phyloP scores from a whole-genome alignment of 1,140 invertebrate genomes.

The Drosophila gunungcola region DNA sequence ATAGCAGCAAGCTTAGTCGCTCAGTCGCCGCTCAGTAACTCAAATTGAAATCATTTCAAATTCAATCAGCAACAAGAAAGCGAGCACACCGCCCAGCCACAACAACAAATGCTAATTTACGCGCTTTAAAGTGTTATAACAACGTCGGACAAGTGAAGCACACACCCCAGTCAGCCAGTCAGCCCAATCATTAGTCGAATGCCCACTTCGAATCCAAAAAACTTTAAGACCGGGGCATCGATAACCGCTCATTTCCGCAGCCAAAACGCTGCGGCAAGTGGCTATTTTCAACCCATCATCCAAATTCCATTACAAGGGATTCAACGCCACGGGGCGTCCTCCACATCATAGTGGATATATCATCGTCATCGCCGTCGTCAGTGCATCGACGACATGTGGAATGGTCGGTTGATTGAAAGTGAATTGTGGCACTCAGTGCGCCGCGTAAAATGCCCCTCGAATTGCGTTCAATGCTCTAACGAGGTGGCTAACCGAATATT shows the following conservation, averaged over 20 bases:
- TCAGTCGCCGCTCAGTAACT: constrained; percentile 23
- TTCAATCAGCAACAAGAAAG: constrained; percentile 52
- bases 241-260: constrained; percentile 73
- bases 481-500: not conserved
- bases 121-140: constrained; percentile 74
- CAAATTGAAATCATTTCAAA: constrained; percentile 77
- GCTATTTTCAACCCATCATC: constrained; percentile 41
- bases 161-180: constrained; percentile 23
- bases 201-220: not conserved
- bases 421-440: constrained; percentile 59
- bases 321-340: constrained; percentile 52
- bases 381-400: constrained; percentile 44
- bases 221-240: constrained; percentile 21
- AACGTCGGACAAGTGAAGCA: constrained; percentile 38
- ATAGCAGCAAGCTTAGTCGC: constrained; percentile 5
- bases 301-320: constrained; percentile 56
- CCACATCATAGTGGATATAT: constrained; percentile 2
- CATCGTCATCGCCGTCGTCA: constrained; percentile 10
- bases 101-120: constrained; percentile 63
- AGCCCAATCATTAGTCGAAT: constrained; percentile 55
- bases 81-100: constrained; percentile 22
- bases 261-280: constrained; percentile 43
- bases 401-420: constrained; percentile 62
- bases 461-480: constrained; percentile 5
- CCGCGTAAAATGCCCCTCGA: constrained; percentile 23